Percentiles rank a stretch among this genome's conserved stretches.
Conservation (phyloP, 92 coral and sea anemone species). For the Umimayanthus chanpuru region DNA sequence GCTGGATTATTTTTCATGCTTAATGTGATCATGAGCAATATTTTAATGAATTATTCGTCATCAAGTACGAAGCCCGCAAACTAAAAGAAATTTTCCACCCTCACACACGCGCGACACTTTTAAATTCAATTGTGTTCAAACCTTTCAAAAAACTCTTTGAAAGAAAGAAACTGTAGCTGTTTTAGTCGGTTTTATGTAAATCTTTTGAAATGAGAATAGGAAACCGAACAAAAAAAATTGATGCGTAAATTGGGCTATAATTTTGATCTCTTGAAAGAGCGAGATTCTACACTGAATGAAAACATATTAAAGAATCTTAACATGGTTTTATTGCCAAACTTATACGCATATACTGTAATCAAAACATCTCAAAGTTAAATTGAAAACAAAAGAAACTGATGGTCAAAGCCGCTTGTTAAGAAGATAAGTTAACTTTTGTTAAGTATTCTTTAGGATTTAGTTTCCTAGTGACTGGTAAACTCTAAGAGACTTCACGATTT, state of each 20-base stretch:
- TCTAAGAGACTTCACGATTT: neutral
- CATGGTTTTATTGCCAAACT: neutral
- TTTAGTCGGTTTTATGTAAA: constrained; percentile 5
- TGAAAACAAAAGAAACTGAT: neutral
- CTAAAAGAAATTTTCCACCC: constrained; percentile 41
- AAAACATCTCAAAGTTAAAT: neutral
- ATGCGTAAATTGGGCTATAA: neutral
- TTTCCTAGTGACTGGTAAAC: constrained; percentile 27
- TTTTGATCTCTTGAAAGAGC: neutral
- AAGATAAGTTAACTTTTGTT: neutral
- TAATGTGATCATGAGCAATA: constrained; percentile 80
- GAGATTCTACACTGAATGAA: neutral
- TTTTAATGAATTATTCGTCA: constrained; percentile 75
- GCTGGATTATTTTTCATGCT: constrained; percentile 67
- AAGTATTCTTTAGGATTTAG: neutral
- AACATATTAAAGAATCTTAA: neutral
- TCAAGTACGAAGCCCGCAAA: constrained; percentile 69
- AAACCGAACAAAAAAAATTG: neutral
- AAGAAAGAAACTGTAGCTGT: constrained; percentile 21
- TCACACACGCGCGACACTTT: constrained; percentile 13
- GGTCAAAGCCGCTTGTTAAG: neutral
- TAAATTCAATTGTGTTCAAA: constrained; percentile 22
- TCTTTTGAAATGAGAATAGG: neutral
- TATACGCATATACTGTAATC: constrained; percentile 3
- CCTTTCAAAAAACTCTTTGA: constrained; percentile 18